A percentile compares a stretch with the other conserved stretches of the same genome.
Conservation (phyloP, 1,140 invertebrate species). For the honey bee (Apis mellifera) region Amel_HAv3.1 CM009933.2:6210001-6210500, state of each 20-base stretch:
- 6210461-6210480: slow-evolving; percentile 70
- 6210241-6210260: slow-evolving; percentile 82
- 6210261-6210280: slow-evolving; percentile 78
- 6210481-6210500: neutral
- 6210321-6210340: slow-evolving; percentile 82
- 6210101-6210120: no score
- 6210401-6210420: slow-evolving; percentile 83
- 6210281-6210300: slow-evolving; percentile 80
- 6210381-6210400: slow-evolving; percentile 82
- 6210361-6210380: slow-evolving; percentile 82
- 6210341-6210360: slow-evolving; percentile 82
- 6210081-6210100: no score
- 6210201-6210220: slow-evolving; percentile 88
- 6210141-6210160: no score
- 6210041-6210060: slow-evolving; percentile 79
- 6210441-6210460: slow-evolving; percentile 72
- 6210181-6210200: slow-evolving; percentile 88
- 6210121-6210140: no score
- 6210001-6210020: slow-evolving; percentile 84
- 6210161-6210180: slow-evolving; percentile 83
- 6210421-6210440: slow-evolving; percentile 83
- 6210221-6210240: slow-evolving; percentile 86
- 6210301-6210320: slow-evolving; percentile 80
- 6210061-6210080: slow-evolving; percentile 76
- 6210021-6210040: slow-evolving; percentile 84